These are phyloP conservation scores for Poecile montanus DNA, from an alignment of 2,797 vertebrate genomes.

Conservation along the genomic window DNA sequence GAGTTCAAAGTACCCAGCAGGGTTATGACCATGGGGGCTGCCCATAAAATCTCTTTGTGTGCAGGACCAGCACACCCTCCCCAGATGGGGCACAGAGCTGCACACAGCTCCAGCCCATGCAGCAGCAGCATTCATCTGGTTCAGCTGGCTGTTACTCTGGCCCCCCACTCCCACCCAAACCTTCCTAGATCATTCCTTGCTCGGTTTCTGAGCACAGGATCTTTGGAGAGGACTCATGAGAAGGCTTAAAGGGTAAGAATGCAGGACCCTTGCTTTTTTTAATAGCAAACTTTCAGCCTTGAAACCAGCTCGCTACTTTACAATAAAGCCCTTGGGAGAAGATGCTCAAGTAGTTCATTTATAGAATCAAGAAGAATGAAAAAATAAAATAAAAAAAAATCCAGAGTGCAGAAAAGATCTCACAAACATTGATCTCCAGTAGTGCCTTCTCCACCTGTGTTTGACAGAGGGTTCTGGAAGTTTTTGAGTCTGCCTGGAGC, in stretches of 20 bases:
- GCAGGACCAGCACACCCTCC: no score
- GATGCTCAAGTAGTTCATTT: neutral
- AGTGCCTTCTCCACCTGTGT: neutral
- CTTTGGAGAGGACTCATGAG: neutral
- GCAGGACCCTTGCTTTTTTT: neutral
- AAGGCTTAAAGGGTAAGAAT: neutral
- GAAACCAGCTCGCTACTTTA: neutral
- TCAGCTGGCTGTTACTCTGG: no score
- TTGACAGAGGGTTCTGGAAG: neutral
- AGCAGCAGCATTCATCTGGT: neutral
- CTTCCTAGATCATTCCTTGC: neutral
- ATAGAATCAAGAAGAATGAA: neutral
- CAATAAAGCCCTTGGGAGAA: neutral
- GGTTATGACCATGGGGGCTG: neutral
- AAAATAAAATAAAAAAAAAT: no score
- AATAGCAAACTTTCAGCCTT: neutral
- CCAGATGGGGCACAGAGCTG: neutral
- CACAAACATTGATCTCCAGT: fast-evolving
- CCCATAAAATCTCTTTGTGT: fast-evolving
- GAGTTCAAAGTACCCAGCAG: no score
- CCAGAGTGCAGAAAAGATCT: neutral
- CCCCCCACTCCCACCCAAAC: neutral
- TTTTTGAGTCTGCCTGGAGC: neutral
- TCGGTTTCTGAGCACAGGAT: fast-evolving
- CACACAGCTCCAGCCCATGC: no score